Conservation (phyloP, 2,888 invertebrate genomes). For the Epistrophella euchroma region DNA sequence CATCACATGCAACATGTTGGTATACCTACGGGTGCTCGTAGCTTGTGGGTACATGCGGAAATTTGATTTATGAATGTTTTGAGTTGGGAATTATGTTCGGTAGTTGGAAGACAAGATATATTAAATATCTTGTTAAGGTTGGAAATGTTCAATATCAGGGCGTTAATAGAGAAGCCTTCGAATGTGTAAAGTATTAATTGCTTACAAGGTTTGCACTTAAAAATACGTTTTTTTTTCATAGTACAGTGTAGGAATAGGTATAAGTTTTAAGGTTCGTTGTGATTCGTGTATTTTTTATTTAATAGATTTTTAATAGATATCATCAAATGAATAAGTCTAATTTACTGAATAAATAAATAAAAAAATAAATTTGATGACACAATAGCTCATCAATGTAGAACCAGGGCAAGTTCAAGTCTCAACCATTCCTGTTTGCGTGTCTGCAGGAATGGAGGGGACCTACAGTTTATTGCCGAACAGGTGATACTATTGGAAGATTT, state of each 20-base stretch:
- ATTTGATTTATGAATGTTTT: slow-evolving; percentile 69
- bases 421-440: no score
- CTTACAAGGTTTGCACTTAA: slow-evolving; percentile 56
- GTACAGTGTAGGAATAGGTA: no score
- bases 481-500: no score
- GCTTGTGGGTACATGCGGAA: not conserved
- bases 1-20: slow-evolving; percentile 37
- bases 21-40: not conserved
- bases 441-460: no score
- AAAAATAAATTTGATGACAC: no score
- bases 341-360: no score
- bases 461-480: no score
- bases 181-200: slow-evolving; percentile 71
- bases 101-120: slow-evolving; percentile 3
- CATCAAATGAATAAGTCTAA: no score
- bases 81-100: slow-evolving; percentile 24
- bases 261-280: slow-evolving; percentile 8
- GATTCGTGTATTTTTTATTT: not conserved
- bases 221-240: slow-evolving; percentile 47
- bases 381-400: no score
- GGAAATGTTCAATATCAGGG: slow-evolving; percentile 30
- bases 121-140: slow-evolving; percentile 8
- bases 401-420: no score
- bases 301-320: no score
- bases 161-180: slow-evolving; percentile 38